Conservation (phyloP, 2,113 vertebrate genomes). For the Catharus minimus region DNA sequence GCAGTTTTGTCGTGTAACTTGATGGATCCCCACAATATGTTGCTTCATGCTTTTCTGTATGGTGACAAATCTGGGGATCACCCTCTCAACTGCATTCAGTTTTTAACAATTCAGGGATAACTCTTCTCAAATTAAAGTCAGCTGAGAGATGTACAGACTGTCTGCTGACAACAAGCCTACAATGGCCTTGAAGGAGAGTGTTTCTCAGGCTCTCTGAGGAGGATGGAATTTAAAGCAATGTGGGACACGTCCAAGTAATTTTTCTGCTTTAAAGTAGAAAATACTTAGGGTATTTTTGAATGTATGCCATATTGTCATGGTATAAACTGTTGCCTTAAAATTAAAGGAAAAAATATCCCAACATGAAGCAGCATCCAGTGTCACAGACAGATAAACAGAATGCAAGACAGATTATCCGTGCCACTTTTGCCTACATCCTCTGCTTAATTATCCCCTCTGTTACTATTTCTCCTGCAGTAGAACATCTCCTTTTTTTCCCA, state of each 20-base stretch:
- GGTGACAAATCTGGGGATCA: not conserved
- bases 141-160: not conserved
- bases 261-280: not conserved
- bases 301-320: not conserved
- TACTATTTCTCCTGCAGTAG: not conserved
- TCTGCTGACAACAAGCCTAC: not conserved
- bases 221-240: not conserved
- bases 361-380: not conserved
- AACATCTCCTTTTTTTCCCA: not conserved
- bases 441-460: accelerated
- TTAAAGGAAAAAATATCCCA: not conserved
- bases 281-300: not conserved
- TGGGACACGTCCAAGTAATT: not conserved
- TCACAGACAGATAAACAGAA: not conserved
- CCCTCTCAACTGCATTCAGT: not conserved
- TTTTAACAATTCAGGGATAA: not conserved
- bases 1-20: not conserved
- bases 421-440: not conserved
- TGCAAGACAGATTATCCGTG: not conserved
- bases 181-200: not conserved
- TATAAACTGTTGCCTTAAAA: not conserved
- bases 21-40: not conserved
- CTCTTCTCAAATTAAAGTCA: not conserved
- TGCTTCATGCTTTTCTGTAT: not conserved
- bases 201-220: not conserved